These are phyloP conservation scores for Picus viridis DNA, from an alignment of 2,797 vertebrate genomes.

Conservation along the genomic window DNA sequence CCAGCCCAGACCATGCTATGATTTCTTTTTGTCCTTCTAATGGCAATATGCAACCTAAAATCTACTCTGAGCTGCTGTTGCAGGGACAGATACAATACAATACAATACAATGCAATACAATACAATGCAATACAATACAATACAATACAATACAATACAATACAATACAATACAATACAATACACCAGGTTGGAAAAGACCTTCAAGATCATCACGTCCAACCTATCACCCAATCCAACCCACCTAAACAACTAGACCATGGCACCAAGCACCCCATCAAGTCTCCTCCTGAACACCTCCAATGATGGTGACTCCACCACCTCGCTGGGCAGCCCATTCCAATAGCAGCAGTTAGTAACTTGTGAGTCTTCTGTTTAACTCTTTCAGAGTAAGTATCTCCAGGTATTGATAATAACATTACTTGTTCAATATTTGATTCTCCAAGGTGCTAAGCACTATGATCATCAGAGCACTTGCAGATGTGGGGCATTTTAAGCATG, in stretches of 20 bases:
- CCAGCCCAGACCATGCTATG: too few species aligned
- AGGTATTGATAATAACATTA: neutral
- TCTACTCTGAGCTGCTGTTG: neutral
- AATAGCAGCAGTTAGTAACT: neutral
- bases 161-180: neutral
- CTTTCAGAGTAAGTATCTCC: neutral
- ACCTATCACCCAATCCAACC: too few species aligned
- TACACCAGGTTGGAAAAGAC: too few species aligned
- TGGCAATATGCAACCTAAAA: neutral
- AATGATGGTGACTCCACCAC: too few species aligned
- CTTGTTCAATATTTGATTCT: conserved; percentile 10
- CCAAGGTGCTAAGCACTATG: neutral
- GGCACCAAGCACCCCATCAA: too few species aligned
- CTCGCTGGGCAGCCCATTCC: too few species aligned
- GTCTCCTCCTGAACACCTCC: too few species aligned
- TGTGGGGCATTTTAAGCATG: conserved; percentile 12
- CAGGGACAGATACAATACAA: neutral
- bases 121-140: neutral
- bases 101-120: too few species aligned
- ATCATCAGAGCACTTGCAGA: neutral
- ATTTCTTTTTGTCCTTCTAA: neutral
- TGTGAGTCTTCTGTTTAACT: neutral
- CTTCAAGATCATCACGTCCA: too few species aligned
- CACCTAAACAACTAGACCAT: too few species aligned
- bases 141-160: neutral